Evolutionary conservation across 2,888 invertebrate genomes (phyloP), one percentile per base, ranked within the genome.

Genomic region (Cheilosia soror): DNA sequence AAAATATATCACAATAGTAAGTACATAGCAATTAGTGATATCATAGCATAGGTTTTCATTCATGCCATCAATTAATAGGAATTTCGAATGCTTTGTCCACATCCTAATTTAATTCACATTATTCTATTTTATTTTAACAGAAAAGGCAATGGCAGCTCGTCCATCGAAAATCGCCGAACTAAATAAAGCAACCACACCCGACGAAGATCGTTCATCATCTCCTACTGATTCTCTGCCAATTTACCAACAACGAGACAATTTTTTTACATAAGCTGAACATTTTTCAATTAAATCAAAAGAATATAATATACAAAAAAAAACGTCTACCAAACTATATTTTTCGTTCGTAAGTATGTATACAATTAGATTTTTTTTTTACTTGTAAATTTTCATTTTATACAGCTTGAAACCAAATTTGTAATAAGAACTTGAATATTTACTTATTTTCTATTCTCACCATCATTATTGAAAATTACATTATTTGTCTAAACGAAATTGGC

Each of bases 181-280:
- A 87, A 69, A 66, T 13, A 80, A 49, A 65, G 27, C 72, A 40
- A 57, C 79, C 47, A 73, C 82, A 51, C 86, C 88, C 85, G 95
- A 96, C 76, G 95, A 95, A 88, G 96, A 96, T 73, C 96, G 96
- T 44, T 89, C 90, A 75, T 90, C 90, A 77, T 92, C 92, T 83
- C 97, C 97, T 47, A 95, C 95, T 88, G 95, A 96, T 72, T 95
- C 96, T 90, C 93, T 97, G 91, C 97, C 97, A 69, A 94, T 97
- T 87, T 96, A 96, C 91, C 97, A 97, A 92, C 97, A 97, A 92
- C 94, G 97, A 90, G 96, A 97, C 90, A 97, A 97, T 92, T 97
- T 95, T 93, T 96, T 95, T 91, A 94, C 94, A 83, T 94, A 93
- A 93, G 88, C 51, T 65, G 63, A 87, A 57, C 44, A 60, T 37